Evolutionary conservation across 2,888 invertebrate genomes (phyloP).

Genomic region (Theodoxus fluviatilis): DNA sequence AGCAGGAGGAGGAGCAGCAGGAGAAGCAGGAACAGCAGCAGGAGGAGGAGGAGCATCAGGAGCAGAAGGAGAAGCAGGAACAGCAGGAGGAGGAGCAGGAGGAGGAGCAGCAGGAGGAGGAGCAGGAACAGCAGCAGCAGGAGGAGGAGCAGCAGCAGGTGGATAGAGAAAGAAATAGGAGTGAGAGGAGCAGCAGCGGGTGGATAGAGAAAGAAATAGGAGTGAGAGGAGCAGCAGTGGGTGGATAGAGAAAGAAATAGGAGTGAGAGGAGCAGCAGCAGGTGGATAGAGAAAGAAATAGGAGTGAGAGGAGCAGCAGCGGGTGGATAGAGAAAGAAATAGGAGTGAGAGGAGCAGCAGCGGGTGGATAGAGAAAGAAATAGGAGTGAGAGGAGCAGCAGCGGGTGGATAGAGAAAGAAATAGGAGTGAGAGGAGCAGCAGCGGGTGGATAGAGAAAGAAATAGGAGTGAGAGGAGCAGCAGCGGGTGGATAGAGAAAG

Average conservation of each 20-base stretch:
- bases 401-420: too few species aligned
- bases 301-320: not conserved
- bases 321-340: too few species aligned
- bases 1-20: conserved; percentile 16
- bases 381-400: not conserved
- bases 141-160: not conserved
- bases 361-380: not conserved
- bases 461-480: too few species aligned
- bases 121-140: not conserved
- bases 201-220: not conserved
- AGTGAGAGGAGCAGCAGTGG: not conserved
- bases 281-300: not conserved
- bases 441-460: not conserved
- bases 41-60: conserved; percentile 7
- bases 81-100: not conserved
- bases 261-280: not conserved
- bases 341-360: not conserved
- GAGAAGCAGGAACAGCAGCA: not conserved
- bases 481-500: not conserved
- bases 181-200: not conserved
- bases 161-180: too few species aligned
- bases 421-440: too few species aligned
- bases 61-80: conserved; percentile 8
- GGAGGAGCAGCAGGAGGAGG: not conserved
- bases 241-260: not conserved